Base-by-base conservation (phyloP, 2,797 vertebrate genomes). In the Silurus lanzhouensis region DNA sequence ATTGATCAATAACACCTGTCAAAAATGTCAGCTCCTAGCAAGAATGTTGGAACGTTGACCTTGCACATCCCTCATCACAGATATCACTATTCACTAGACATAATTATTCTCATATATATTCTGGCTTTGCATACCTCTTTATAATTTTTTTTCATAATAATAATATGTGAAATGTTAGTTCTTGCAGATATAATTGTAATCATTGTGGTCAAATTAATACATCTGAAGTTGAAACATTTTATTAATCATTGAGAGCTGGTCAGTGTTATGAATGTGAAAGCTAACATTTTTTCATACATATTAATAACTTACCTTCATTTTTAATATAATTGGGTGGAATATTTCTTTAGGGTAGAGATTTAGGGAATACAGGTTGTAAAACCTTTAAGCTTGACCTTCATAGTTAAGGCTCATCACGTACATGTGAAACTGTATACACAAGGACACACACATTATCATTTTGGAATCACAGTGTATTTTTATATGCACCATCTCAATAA, bases 1-100 rank as follows among this genome's bases (percentile, higher is more conserved):
- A 13, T 19, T 67, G 79, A 67, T 52, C 63, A 52, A 81, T 81
- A 81, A 67, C 46, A 81, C 61, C 13, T 66, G 78, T 67, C 78
- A 27, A 67, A 58, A 66, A 48, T 27, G 78, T 81, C 63, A 20
- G 3, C 6, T 0, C 5, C 15, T 27, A 20, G 44, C n/a, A 55
- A 66, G 79, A 67, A 81, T 55, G 79, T 55, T 14, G 46, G 63
- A 55, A 12, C 2, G 46, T 14, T 31, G 46, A 81, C n/a, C 79
- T 66, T 27, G 63, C 63, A 66, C n/a, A 27, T 81, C 61, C n/a
- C n/a, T 81, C 61, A 66, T 48, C 44, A 48, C 14, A 66, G 60
- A 80, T 27, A 81, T 66, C 46, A 64, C 12, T 19, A n/a, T 63
- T 14, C 13, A 63, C 58, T 25, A 22, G 31, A 48, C 38, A 48